Evolutionary conservation across 2,888 invertebrate species (phyloP).

Genomic region (Pterostichus madidus): DNA sequence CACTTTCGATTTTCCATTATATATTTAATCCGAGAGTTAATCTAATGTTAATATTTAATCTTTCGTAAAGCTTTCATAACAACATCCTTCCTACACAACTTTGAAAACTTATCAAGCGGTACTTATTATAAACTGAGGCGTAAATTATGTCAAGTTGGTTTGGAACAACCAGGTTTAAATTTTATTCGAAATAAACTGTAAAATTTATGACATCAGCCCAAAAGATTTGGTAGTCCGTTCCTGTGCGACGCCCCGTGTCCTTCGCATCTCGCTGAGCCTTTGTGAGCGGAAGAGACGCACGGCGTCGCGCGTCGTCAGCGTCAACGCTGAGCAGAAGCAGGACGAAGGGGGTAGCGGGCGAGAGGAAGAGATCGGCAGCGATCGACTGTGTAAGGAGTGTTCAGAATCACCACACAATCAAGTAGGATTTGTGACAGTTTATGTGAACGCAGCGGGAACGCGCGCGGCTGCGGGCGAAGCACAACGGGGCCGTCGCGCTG

Average conservation of each 20-base stretch:
- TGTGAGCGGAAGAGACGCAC: slow-evolving; percentile 25
- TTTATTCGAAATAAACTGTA: not conserved
- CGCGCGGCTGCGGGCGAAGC: slow-evolving; percentile 3
- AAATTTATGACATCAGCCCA: not conserved
- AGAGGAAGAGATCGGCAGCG: slow-evolving; percentile 41
- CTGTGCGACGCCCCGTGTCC: not conserved
- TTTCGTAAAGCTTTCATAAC: too few species aligned
- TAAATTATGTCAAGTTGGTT: too few species aligned
- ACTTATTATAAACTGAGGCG: too few species aligned
- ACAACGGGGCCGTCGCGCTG: slow-evolving; percentile 34
- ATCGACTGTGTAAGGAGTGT: slow-evolving; percentile 66
- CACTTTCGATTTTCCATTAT: too few species aligned
- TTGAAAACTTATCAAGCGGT: too few species aligned
- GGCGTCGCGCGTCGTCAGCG: slow-evolving; percentile 43
- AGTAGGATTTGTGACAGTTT: slow-evolving; percentile 66
- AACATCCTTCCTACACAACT: too few species aligned
- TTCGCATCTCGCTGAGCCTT: not conserved
- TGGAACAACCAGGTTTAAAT: not conserved
- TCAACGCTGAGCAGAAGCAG: not conserved
- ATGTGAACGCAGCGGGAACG: slow-evolving; percentile 49
- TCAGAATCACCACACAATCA: slow-evolving; percentile 67
- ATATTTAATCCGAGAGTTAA: too few species aligned
- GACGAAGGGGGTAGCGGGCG: not conserved
- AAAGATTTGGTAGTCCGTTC: not conserved
- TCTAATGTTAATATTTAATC: too few species aligned